Evolutionary conservation across 2,888 invertebrate species (phyloP).

Genomic region (Pherbina coryleti): DNA sequence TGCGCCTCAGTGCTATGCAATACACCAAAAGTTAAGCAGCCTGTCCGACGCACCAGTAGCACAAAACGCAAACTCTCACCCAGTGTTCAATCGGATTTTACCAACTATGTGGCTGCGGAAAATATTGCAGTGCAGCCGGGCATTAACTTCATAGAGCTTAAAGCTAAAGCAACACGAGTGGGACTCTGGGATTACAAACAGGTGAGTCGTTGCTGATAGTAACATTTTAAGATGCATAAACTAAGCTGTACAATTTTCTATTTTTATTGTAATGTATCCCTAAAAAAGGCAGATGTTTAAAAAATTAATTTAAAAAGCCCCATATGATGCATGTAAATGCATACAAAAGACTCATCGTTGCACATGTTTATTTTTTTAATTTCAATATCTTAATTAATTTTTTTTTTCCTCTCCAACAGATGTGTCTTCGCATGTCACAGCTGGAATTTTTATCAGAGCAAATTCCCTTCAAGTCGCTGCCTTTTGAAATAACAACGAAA

Average conservation of each 20-base stretch:
- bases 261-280: too few relatives aligned
- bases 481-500: slow-evolving; percentile 70
- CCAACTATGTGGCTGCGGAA: slow-evolving; percentile 72
- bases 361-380: too few relatives aligned
- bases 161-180: slow-evolving; percentile 74
- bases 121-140: slow-evolving; percentile 76
- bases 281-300: too few relatives aligned
- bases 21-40: slow-evolving; percentile 73
- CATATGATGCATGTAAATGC: too few relatives aligned
- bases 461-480: slow-evolving; percentile 68
- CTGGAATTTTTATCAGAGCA: slow-evolving; percentile 80
- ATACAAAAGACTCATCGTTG: too few relatives aligned
- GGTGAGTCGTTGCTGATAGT: slow-evolving; percentile 60
- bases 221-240: neutral
- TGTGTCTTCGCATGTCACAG: slow-evolving; percentile 71
- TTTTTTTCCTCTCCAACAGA: slow-evolving; percentile 45
- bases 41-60: slow-evolving; percentile 79
- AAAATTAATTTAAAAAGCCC: too few relatives aligned
- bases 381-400: neutral
- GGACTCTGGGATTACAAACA: slow-evolving; percentile 82
- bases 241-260: neutral
- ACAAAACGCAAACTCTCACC: slow-evolving; percentile 78
- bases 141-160: slow-evolving; percentile 75
- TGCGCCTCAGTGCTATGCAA: slow-evolving; percentile 81
- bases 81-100: slow-evolving; percentile 77